Evolutionary conservation across 2,113 vertebrate genomes (phyloP), one percentile per base, ranked within the genome.

Genomic region (Caracal caracal): DNA sequence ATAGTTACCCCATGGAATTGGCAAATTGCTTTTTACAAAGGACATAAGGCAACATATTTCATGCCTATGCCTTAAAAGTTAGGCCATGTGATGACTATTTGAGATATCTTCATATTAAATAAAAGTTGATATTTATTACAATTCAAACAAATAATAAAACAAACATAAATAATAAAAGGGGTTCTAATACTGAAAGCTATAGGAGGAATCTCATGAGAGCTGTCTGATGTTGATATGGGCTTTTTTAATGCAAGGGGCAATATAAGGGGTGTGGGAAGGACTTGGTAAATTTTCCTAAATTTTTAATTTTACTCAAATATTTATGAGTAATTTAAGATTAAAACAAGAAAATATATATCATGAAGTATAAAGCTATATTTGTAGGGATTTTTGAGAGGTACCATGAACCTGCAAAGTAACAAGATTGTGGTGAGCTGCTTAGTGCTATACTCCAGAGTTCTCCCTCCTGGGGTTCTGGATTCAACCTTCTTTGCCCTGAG

Each of bases 11-110:
- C 2, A 0, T 51, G 4, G 37, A 93, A 88, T 78, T 73, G 24
- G 6, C 13, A 95, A 93, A 66, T 71, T 40, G 5, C 30, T 82
- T 88, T 88, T 81, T 53, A 24, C 22, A 68, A 80, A 82, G 53
- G 80, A 93, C 1, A 33, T 5, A 4, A 35, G 6, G 6, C 65
- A 17, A 35, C 33, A 88, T 87, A 68, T 10, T 47, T 95, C 7
- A 61, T 59, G 4, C 59, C 13, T 92, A 17, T 51, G 19, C 20
- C 33, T 94, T 88, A 82, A 93, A 93, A 93, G n/a, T 40, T 37
- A 75, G 30, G n/a, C 11, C 2, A 53, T 89, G 35, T 35, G 17
- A 73, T 76, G 10, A 82, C 1, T 65, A 66, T 51, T 51, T 66
- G 26, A 43, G 20, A 5, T 61, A 66, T 7, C 2, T 3, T 68